Evolutionary conservation across 2,888 invertebrate genomes (phyloP).

Genomic region (Metalampra italica): DNA sequence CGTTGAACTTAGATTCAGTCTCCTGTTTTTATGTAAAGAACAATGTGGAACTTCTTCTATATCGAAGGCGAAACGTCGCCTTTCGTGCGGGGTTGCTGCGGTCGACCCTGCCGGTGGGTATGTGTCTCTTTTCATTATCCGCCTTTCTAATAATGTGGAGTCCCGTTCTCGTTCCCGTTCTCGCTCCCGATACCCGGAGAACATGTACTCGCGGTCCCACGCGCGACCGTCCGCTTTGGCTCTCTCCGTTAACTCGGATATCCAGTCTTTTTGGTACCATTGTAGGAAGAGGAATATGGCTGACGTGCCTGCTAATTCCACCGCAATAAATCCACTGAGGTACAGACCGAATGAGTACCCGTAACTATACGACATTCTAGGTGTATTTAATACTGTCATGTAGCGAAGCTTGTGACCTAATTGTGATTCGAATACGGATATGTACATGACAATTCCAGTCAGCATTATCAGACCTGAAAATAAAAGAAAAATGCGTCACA

Average conservation of each 20-base stretch:
- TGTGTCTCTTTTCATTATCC: slow-evolving; percentile 71
- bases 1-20: slow-evolving; percentile 73
- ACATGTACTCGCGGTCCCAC: slow-evolving; percentile 73
- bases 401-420: slow-evolving; percentile 91
- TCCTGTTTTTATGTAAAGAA: slow-evolving; percentile 78
- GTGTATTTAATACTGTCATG: slow-evolving; percentile 86
- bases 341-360: slow-evolving; percentile 93
- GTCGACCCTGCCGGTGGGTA: slow-evolving; percentile 64
- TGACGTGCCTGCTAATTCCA: slow-evolving; percentile 91
- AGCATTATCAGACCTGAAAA: slow-evolving; percentile 91
- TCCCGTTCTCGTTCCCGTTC: slow-evolving; percentile 62
- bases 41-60: slow-evolving; percentile 77
- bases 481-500: not conserved
- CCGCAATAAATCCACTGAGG: slow-evolving; percentile 89
- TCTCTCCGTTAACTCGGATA: slow-evolving; percentile 70
- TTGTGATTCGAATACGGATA: slow-evolving; percentile 94
- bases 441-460: slow-evolving; percentile 94
- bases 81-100: slow-evolving; percentile 69
- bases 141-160: slow-evolving; percentile 59
- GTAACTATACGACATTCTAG: slow-evolving; percentile 90
- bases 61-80: slow-evolving; percentile 82
- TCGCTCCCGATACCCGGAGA: slow-evolving; percentile 61
- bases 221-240: slow-evolving; percentile 69
- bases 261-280: slow-evolving; percentile 84
- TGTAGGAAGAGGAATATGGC: slow-evolving; percentile 93